Percentiles rank a stretch among this genome's conserved stretches.
phyloP scores from a whole-genome alignment of 2,797 vertebrate genomes.

The Acanthurus leucopareius region DNA sequence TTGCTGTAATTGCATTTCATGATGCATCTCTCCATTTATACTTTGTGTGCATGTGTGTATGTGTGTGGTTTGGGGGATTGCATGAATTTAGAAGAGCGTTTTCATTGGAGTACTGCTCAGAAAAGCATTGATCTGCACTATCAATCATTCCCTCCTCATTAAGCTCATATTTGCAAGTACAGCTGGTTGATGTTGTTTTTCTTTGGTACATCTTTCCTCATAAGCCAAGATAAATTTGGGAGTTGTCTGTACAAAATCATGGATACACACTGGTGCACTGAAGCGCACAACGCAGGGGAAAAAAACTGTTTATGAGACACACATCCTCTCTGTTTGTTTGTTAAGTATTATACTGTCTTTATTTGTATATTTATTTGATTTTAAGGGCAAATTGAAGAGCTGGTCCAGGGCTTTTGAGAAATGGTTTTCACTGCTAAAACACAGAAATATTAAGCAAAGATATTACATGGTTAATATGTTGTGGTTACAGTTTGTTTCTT shows the following conservation, averaged over 20 bases:
- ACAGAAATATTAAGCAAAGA: background rate
- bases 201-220: slow-evolving; percentile 3
- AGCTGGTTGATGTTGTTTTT: background rate
- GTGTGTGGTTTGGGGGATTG: background rate
- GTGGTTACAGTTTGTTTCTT: background rate
- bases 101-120: slow-evolving; percentile 2
- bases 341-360: slow-evolving; percentile 23
- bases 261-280: background rate
- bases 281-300: background rate
- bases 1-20: slow-evolving; percentile 13
- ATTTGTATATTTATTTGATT: slow-evolving; percentile 66
- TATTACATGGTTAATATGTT: background rate
- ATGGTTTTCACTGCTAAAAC: background rate
- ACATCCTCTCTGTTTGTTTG: slow-evolving; percentile 41
- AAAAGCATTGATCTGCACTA: slow-evolving; percentile 1
- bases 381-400: slow-evolving; percentile 39
- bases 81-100: slow-evolving; percentile 6
- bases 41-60: background rate
- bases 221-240: background rate
- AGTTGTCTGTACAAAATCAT: background rate
- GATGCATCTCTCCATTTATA: slow-evolving; percentile 22
- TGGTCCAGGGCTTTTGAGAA: background rate
- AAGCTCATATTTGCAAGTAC: background rate
- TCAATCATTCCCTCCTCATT: slow-evolving; percentile 15
- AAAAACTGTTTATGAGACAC: background rate